Base-by-base conservation (phyloP, 2,797 vertebrate genomes). In the Cetoscarus ocellatus region DNA sequence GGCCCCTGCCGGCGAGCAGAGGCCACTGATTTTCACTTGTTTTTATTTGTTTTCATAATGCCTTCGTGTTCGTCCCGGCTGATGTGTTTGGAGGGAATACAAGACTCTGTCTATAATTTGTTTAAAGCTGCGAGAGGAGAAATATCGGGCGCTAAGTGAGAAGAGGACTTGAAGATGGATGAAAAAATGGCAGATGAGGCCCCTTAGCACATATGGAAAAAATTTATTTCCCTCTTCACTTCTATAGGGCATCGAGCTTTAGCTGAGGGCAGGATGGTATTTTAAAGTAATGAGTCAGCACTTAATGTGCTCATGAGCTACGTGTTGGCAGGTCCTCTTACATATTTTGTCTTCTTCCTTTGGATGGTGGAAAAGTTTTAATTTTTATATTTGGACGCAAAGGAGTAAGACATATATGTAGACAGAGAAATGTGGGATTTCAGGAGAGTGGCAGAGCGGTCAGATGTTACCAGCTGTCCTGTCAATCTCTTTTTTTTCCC, bases 21-120 rank as follows among this genome's bases (percentile, higher is more conserved):
- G 84, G 87, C 89, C 88, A 19, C 88, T 92, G 89, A 94, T 94
- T 94, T 93, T 93, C 88, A 86, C 80, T 90, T 91, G 91, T 93
- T 93, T 92, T 93, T 94, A 93, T 94, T 95, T 94, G 89, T 94
- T 95, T 93, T 94, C 86, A 87, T 89, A 90, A 88, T 91, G 76
- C 82, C 85, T 86, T 77, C 54, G 84, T 86, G 90, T 90, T 85
- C 78, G 76, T 88, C 88, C 80, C 75, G 60, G 74, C 84, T 85
- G 91, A 91, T 86, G 86, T 94, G 92, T 94, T 94, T 94, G 91
- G 89, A 88, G 80, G 88, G 88, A 77, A 76, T 90, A 94, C 88
- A 90, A 47, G 77, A 86, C 85, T 92, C 82, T 88, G 92, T 91
- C 89, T 91, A 90, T 91, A 92, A 94, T 94, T 94, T 94, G 88